Conservation (phyloP, 2,113 vertebrate genomes). For the Ammodytes marinus region DNA sequence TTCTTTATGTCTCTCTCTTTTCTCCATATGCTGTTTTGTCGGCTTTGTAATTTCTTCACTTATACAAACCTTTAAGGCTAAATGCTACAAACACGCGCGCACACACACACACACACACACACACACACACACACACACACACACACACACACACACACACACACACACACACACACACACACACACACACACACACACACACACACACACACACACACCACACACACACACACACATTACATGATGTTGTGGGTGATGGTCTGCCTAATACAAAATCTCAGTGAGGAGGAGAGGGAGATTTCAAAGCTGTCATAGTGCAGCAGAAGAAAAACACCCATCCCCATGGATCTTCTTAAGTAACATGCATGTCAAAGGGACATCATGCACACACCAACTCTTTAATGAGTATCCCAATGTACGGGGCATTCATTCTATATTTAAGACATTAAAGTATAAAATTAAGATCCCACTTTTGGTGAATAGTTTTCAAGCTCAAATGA, state of each 20-base stretch:
- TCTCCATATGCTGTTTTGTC: slow-evolving; percentile 60
- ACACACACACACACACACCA: slow-evolving; percentile 6
- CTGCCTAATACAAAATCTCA: slow-evolving; percentile 3
- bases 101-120: background rate
- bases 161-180: slow-evolving; percentile 5
- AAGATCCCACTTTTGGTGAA: background rate
- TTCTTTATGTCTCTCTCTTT: background rate
- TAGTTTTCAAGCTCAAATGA: background rate
- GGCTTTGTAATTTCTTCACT: slow-evolving; percentile 54
- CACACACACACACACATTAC: slow-evolving; percentile 4
- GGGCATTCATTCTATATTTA: background rate
- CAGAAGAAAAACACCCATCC: background rate
- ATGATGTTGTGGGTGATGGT: background rate
- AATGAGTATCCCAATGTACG: background rate
- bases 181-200: slow-evolving; percentile 15
- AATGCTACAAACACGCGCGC: slow-evolving; percentile 22
- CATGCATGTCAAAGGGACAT: background rate
- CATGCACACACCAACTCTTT: background rate
- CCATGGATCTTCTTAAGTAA: background rate
- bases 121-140: background rate
- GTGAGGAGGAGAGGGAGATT: background rate
- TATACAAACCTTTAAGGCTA: slow-evolving; percentile 57
- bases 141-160: slow-evolving; percentile 2
- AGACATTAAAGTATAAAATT: background rate
- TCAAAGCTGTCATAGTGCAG: background rate